These are phyloP conservation scores for Psittacara wagleri DNA, from an alignment of 2,113 vertebrate species.

Conservation along the genomic window DNA sequence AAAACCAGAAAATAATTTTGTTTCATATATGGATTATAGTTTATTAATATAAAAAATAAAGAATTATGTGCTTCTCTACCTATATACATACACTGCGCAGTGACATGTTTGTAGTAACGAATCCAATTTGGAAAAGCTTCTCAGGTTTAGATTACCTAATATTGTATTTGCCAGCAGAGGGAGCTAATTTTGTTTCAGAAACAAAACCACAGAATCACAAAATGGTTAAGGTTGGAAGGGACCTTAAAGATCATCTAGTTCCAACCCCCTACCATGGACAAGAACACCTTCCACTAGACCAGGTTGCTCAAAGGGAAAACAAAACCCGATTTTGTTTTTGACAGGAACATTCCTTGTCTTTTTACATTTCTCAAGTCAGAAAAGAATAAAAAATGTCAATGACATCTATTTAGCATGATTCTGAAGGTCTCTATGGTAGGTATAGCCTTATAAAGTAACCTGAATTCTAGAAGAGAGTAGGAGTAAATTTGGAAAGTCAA, in stretches of 20 bases:
- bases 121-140: not conserved
- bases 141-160: not conserved
- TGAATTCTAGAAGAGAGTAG: not conserved
- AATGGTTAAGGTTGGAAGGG: not conserved
- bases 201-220: not conserved
- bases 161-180: not conserved
- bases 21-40: not conserved
- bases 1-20: not conserved
- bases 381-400: not conserved
- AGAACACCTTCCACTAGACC: not conserved
- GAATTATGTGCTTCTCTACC: not conserved
- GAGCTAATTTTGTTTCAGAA: not conserved
- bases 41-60: not conserved
- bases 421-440: not conserved
- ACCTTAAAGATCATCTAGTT: not conserved
- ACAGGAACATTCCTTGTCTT: not conserved
- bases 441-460: not conserved
- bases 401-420: not conserved
- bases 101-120: not conserved
- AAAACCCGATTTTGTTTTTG: not conserved
- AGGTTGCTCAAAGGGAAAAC: not conserved
- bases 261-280: not conserved
- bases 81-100: not conserved
- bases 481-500: not conserved
- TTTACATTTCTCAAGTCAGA: not conserved